phyloP scores from a whole-genome alignment of 2,113 vertebrate genomes.

The Laterallus jamaicensis region DNA sequence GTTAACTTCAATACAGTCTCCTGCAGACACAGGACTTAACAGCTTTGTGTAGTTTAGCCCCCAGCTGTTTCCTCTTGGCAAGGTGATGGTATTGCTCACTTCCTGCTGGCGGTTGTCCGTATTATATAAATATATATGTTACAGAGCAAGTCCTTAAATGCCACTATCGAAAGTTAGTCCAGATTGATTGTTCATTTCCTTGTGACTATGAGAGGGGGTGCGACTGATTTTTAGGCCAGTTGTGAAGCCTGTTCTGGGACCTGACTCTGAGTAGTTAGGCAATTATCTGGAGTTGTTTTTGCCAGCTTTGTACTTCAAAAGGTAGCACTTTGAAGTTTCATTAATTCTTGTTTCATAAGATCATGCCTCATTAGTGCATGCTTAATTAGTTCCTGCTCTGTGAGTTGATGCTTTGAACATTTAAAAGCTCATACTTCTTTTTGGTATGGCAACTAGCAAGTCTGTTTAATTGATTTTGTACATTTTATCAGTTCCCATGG shows the following conservation, averaged over 20 bases:
- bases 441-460: neutral
- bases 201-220: neutral
- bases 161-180: neutral
- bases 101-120: neutral
- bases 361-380: constrained; percentile 26
- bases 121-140: neutral
- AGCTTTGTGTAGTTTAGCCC: constrained; percentile 47
- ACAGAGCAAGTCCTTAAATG: neutral
- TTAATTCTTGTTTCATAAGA: constrained; percentile 55
- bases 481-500: constrained; percentile 5
- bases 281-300: constrained; percentile 15
- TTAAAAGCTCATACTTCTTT: neutral
- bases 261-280: neutral
- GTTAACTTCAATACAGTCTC: constrained; percentile 39
- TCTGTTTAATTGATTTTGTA: neutral
- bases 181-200: neutral
- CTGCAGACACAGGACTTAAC: constrained; percentile 23
- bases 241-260: neutral
- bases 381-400: constrained; percentile 41
- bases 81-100: constrained; percentile 8
- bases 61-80: constrained; percentile 49
- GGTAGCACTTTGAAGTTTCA: constrained; percentile 44
- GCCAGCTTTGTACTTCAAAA: constrained; percentile 47
- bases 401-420: constrained; percentile 20
- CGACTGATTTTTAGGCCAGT: neutral